phyloP scores from a whole-genome alignment of 30 jellyfish, hydroid and myxozoan genomes.

The Aurelia coerulea region DNA sequence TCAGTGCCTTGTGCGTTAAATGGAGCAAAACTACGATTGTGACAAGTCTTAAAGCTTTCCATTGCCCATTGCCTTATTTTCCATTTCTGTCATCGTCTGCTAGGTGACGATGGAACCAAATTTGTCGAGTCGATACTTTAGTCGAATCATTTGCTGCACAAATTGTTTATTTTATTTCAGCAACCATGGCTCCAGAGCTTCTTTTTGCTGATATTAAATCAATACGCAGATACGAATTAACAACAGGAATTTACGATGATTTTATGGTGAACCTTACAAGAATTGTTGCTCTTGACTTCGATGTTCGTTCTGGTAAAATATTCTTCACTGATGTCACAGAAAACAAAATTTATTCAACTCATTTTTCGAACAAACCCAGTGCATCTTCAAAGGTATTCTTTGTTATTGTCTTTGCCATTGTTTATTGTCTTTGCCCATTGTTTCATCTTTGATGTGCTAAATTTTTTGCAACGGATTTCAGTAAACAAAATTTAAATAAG shows the following conservation, averaged over 20 bases:
- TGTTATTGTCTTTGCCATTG: background rate
- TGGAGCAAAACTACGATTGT: too few relatives aligned
- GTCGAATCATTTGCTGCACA: background rate
- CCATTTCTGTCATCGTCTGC: too few relatives aligned
- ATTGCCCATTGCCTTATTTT: too few relatives aligned
- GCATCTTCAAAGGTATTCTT: slow-evolving; percentile 33
- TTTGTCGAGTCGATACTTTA: too few relatives aligned
- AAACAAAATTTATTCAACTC: slow-evolving; percentile 70
- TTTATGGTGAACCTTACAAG: slow-evolving; percentile 76
- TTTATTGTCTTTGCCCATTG: too few relatives aligned
- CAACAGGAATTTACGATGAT: slow-evolving; percentile 52
- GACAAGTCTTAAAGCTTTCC: too few relatives aligned
- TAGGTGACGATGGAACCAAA: too few relatives aligned
- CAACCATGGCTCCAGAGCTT: slow-evolving; percentile 66
- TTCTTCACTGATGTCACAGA: slow-evolving; percentile 92
- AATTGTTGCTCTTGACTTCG: slow-evolving; percentile 92
- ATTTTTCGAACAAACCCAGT: slow-evolving; percentile 2
- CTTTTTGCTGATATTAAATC: slow-evolving; percentile 74
- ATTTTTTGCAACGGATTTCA: too few relatives aligned
- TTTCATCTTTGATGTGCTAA: too few relatives aligned
- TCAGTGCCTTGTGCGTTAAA: too few relatives aligned
- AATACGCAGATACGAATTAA: slow-evolving; percentile 57
- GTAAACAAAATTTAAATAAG: too few relatives aligned
- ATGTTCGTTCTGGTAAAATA: slow-evolving; percentile 71
- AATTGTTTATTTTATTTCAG: slow-evolving; percentile 35